These are phyloP conservation scores for Caenorhabditis afra DNA, from an alignment of 2,888 invertebrate species.

Conservation along the genomic window DNA sequence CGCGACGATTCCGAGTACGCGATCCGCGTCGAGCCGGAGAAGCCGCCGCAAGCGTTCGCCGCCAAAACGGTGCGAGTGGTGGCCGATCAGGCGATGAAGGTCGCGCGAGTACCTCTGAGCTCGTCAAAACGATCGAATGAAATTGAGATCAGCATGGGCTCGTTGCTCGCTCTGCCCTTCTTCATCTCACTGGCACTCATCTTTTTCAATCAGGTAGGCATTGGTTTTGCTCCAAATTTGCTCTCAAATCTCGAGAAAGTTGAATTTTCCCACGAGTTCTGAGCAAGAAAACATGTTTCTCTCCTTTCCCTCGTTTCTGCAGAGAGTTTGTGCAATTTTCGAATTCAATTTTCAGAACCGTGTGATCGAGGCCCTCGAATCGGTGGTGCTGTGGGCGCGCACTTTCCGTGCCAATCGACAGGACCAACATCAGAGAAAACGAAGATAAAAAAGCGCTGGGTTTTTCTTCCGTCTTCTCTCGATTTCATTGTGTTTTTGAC, in stretches of 20 bases:
- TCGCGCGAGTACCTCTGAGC: slow-evolving; percentile 62
- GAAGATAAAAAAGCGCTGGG: too few relatives aligned
- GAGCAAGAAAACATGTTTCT: too few relatives aligned
- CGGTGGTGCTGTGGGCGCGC: slow-evolving; percentile 26
- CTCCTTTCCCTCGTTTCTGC: too few relatives aligned
- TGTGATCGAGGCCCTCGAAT: slow-evolving; percentile 37
- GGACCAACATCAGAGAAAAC: slow-evolving; percentile 34
- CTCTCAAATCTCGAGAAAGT: too few relatives aligned
- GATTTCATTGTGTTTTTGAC: slow-evolving; percentile 13
- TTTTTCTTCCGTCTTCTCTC: not conserved
- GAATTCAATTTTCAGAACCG: slow-evolving; percentile 56
- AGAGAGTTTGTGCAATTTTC: too few relatives aligned
- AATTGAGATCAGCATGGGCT: slow-evolving; percentile 66
- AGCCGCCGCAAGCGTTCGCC: slow-evolving; percentile 54
- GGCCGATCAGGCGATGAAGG: slow-evolving; percentile 62
- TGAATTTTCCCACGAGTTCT: too few relatives aligned
- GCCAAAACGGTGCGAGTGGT: slow-evolving; percentile 60
- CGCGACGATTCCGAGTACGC: slow-evolving; percentile 60
- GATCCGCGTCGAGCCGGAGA: slow-evolving; percentile 66
- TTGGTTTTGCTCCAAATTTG: not conserved
- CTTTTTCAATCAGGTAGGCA: slow-evolving; percentile 69
- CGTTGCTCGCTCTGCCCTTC: slow-evolving; percentile 65
- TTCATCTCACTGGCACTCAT: slow-evolving; percentile 62
- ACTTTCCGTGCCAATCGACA: slow-evolving; percentile 5
- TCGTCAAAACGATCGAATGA: slow-evolving; percentile 49